phyloP scores from a whole-genome alignment of 92 coral and sea anemone species.

The Zoanthus sansibaricus region DNA sequence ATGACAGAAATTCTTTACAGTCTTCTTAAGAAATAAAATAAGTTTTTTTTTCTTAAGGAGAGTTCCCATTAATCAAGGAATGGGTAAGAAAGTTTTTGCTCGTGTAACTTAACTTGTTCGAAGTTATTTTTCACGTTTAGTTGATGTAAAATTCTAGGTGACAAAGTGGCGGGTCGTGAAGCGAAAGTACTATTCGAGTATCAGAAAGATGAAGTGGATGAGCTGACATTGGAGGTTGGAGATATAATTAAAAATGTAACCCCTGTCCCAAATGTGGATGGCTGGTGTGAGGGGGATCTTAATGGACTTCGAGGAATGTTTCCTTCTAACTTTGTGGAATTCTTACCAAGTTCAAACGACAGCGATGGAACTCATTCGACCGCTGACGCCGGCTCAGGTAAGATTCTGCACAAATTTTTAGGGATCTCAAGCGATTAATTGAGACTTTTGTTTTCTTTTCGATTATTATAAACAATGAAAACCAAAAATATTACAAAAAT shows the following conservation, averaged over 20 bases:
- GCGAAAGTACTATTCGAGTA: constrained; percentile 91
- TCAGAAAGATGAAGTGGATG: constrained; percentile 79
- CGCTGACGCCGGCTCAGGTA: constrained; percentile 49
- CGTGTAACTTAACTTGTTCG: not conserved
- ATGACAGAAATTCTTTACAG: not conserved
- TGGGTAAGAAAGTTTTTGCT: constrained; percentile 12
- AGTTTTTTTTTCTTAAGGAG: not conserved
- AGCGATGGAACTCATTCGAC: constrained; percentile 35
- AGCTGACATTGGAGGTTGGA: constrained; percentile 73
- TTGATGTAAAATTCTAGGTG: constrained; percentile 11
- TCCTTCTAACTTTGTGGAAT: constrained; percentile 90
- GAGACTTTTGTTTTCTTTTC: constrained; percentile 11
- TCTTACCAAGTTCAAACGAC: constrained; percentile 34
- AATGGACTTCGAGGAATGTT: constrained; percentile 88
- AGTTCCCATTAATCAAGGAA: not conserved
- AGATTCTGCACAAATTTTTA: not conserved
- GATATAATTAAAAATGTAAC: constrained; percentile 75
- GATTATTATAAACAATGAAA: not conserved
- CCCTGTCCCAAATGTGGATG: constrained; percentile 75
- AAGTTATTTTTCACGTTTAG: not conserved
- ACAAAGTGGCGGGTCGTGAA: constrained; percentile 62
- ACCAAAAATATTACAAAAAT: not conserved
- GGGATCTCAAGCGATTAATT: not conserved
- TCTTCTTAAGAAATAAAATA: not conserved
- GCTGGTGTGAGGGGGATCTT: constrained; percentile 94